These are phyloP conservation scores for Coenonympha arcania DNA, from an alignment of 2,888 invertebrate species.

Conservation along the genomic window DNA sequence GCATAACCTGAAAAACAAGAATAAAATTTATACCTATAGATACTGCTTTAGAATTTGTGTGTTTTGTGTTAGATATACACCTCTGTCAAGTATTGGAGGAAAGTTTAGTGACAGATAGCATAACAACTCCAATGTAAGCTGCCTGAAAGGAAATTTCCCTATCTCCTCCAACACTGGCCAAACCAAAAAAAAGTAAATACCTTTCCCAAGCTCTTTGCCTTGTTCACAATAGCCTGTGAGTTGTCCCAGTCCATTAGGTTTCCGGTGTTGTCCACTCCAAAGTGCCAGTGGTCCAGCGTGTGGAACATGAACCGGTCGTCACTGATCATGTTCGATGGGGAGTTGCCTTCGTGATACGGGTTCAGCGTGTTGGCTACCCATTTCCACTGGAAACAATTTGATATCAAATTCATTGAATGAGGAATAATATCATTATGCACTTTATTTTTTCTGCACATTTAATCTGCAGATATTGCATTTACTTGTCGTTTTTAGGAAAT, in stretches of 20 bases:
- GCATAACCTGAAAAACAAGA: constrained; percentile 61
- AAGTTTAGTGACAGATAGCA: no score
- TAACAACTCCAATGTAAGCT: no score
- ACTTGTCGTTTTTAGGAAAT: no score
- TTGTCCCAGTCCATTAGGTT: constrained; percentile 83
- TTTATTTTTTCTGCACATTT: no score
- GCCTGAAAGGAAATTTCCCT: no score
- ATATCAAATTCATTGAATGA: background rate
- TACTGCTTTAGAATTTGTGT: no score
- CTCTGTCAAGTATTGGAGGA: no score
- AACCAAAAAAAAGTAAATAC: no score
- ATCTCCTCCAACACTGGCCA: no score
- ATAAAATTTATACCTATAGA: no score
- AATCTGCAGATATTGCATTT: no score
- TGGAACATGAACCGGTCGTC: constrained; percentile 89
- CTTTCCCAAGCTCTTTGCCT: constrained; percentile 65
- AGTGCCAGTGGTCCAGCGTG: constrained; percentile 87
- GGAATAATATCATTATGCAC: background rate
- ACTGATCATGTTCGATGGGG: constrained; percentile 78
- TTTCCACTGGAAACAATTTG: constrained; percentile 75
- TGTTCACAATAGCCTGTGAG: constrained; percentile 75
- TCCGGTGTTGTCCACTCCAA: constrained; percentile 89
- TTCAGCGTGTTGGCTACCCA: constrained; percentile 92
- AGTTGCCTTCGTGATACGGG: constrained; percentile 93
- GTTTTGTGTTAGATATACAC: no score